Conservation (phyloP, 2,888 invertebrate species). For the Drosophila suboccidentalis region DNA sequence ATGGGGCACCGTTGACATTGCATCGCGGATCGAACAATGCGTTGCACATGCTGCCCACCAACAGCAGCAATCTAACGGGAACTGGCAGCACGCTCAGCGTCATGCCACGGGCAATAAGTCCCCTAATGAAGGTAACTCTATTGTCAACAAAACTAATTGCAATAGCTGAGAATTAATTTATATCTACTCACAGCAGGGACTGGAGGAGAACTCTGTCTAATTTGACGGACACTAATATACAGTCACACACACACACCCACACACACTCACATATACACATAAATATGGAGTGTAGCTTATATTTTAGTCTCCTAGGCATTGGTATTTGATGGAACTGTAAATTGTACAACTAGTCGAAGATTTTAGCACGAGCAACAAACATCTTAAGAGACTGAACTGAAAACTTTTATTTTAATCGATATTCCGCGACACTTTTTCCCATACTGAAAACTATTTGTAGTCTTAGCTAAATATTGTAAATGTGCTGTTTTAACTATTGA, state of each 20-base stretch:
- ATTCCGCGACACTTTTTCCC: background rate
- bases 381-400: constrained; percentile 80
- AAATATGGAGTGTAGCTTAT: constrained; percentile 25
- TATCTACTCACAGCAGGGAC: constrained; percentile 77
- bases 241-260: background rate
- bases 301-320: constrained; percentile 42
- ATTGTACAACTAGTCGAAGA: constrained; percentile 53
- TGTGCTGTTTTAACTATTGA: constrained; percentile 61
- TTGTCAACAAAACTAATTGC: constrained; percentile 5
- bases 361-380: constrained; percentile 62
- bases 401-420: constrained; percentile 51
- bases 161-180: constrained; percentile 13
- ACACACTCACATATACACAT: background rate
- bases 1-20: constrained; percentile 74
- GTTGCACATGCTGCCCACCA: constrained; percentile 81
- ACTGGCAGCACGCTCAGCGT: constrained; percentile 73
- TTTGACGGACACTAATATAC: background rate
- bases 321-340: constrained; percentile 40
- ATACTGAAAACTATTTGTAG: constrained; percentile 9
- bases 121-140: constrained; percentile 84
- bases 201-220: constrained; percentile 85
- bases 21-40: constrained; percentile 85
- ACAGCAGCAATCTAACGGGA: constrained; percentile 41
- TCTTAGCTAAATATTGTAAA: constrained; percentile 15
- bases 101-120: constrained; percentile 84